Evolutionary conservation across 2,888 invertebrate genomes (phyloP).

Genomic region (Drosophila recens): DNA sequence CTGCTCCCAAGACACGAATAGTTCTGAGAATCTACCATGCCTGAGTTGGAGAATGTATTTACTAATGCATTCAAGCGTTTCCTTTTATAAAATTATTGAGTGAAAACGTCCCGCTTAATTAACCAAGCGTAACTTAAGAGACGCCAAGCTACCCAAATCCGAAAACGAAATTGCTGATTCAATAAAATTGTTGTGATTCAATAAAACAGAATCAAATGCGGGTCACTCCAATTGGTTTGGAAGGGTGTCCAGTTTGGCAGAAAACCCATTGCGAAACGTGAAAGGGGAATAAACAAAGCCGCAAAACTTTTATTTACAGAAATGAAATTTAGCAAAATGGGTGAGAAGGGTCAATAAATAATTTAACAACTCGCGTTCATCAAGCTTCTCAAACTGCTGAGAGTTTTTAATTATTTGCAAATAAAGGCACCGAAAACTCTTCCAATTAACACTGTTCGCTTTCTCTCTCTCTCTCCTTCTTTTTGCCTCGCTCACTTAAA

Average conservation of each 20-base stretch:
- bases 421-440: slow-evolving; percentile 62
- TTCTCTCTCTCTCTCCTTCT: neutral
- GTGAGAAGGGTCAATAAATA: slow-evolving; percentile 70
- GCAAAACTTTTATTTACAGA: slow-evolving; percentile 50
- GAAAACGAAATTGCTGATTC: slow-evolving; percentile 64
- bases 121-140: slow-evolving; percentile 54
- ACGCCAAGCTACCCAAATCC: slow-evolving; percentile 63
- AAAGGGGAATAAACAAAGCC: slow-evolving; percentile 10
- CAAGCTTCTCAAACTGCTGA: slow-evolving; percentile 28
- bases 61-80: slow-evolving; percentile 12
- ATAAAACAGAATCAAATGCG: slow-evolving; percentile 39
- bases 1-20: neutral
- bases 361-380: slow-evolving; percentile 58
- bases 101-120: slow-evolving; percentile 64
- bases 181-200: slow-evolving; percentile 46
- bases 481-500: neutral
- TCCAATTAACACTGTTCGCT: slow-evolving; percentile 62
- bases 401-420: slow-evolving; percentile 78
- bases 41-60: slow-evolving; percentile 22
- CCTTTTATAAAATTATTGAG: slow-evolving; percentile 28
- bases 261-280: slow-evolving; percentile 9
- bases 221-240: slow-evolving; percentile 49
- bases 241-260: slow-evolving; percentile 26
- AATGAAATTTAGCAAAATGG: slow-evolving; percentile 41
- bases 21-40: neutral